These are phyloP conservation scores for Macroramphosus scolopax DNA, from an alignment of 2,797 vertebrate species.

Conservation along the genomic window DNA sequence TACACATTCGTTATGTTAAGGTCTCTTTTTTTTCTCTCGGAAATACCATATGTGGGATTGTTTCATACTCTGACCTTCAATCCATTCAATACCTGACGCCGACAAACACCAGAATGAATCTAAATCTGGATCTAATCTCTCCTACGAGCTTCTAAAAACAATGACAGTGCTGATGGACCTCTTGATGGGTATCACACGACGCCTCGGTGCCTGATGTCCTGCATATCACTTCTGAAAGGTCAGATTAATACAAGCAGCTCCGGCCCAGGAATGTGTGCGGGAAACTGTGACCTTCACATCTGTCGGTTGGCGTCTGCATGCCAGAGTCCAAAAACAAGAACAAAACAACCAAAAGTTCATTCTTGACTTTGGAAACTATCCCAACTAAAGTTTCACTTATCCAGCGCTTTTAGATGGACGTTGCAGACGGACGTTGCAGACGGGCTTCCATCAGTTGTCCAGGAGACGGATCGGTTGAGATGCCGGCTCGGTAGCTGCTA, in stretches of 20 bases:
- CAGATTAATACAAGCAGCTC: not conserved
- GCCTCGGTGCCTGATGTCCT: too few relatives aligned
- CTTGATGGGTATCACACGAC: too few relatives aligned
- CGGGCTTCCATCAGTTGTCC: not conserved
- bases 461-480: not conserved
- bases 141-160: not conserved
- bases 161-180: not conserved
- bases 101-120: slow-evolving; percentile 16
- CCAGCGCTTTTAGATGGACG: not conserved
- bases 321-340: not conserved
- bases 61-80: slow-evolving; percentile 19
- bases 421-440: too few relatives aligned
- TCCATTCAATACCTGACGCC: slow-evolving; percentile 21
- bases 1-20: slow-evolving; percentile 5
- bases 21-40: not conserved
- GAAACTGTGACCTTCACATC: not conserved
- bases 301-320: not conserved
- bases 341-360: not conserved
- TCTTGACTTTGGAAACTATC: not conserved
- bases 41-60: slow-evolving; percentile 7
- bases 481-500: not conserved
- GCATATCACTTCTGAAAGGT: not conserved
- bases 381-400: not conserved
- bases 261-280: not conserved
- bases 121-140: slow-evolving; percentile 13